These are phyloP conservation scores for Apotomis capreana DNA, from an alignment of 2,888 invertebrate species.

Conservation along the genomic window DNA sequence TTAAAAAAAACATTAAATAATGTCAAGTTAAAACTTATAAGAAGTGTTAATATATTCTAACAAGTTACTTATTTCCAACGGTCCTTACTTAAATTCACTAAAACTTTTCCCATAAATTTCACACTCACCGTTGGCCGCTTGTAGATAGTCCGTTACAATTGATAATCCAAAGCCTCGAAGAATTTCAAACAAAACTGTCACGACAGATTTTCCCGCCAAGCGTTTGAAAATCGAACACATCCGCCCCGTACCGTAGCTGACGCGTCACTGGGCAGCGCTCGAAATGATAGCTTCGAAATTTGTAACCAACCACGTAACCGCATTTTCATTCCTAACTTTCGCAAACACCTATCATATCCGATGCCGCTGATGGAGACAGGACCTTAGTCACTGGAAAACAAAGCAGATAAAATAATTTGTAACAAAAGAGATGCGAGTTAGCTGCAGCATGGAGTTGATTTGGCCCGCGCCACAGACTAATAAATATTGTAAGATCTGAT, in stretches of 20 bases:
- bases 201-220: conserved; percentile 61
- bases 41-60: no score
- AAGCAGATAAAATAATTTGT: neutral
- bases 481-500: conserved; percentile 45
- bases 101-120: neutral
- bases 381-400: neutral
- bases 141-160: conserved; percentile 17
- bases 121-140: conserved; percentile 17
- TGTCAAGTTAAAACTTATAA: no score
- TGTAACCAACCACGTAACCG: conserved; percentile 61
- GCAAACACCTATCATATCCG: neutral
- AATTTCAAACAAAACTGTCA: conserved; percentile 56
- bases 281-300: conserved; percentile 66
- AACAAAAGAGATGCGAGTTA: neutral
- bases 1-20: no score
- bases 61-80: no score
- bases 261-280: conserved; percentile 60
- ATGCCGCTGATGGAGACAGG: neutral
- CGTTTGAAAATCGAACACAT: conserved; percentile 48
- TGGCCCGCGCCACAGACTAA: conserved; percentile 56
- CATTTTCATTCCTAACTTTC: conserved; percentile 45
- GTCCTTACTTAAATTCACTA: neutral
- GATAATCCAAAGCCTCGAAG: conserved; percentile 35
- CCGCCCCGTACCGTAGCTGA: conserved; percentile 52
- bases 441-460: conserved; percentile 5